phyloP scores from a whole-genome alignment of 37 sponge, comb jelly and placozoan species.

The Cladorhizidae sp. region DNA sequence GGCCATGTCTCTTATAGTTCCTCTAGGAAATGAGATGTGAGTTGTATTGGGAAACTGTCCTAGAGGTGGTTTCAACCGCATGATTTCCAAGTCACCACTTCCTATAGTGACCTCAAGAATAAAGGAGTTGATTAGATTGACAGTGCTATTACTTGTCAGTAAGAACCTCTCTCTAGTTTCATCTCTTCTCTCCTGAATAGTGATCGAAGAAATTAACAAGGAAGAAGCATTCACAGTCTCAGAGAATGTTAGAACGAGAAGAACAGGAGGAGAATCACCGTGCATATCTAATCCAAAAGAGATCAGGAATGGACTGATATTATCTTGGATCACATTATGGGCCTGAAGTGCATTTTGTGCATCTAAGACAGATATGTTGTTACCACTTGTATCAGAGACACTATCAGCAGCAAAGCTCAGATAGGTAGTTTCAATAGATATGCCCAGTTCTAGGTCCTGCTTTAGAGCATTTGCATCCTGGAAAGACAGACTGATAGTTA shows the following conservation, averaged over 20 bases:
- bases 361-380: slow-evolving; percentile 54
- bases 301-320: slow-evolving; percentile 56
- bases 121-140: slow-evolving; percentile 37
- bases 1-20: slow-evolving; percentile 70
- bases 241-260: slow-evolving; percentile 65
- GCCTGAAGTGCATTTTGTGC: slow-evolving; percentile 55
- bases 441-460: slow-evolving; percentile 59
- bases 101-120: slow-evolving; percentile 61
- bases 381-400: slow-evolving; percentile 64
- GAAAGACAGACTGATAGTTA: slow-evolving; percentile 36
- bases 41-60: slow-evolving; percentile 64
- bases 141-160: slow-evolving; percentile 43
- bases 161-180: slow-evolving; percentile 9
- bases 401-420: slow-evolving; percentile 57
- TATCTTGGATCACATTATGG: slow-evolving; percentile 55
- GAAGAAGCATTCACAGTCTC: slow-evolving; percentile 84
- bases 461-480: slow-evolving; percentile 66
- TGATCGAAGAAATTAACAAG: slow-evolving; percentile 29
- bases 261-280: slow-evolving; percentile 49
- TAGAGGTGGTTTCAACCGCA: slow-evolving; percentile 57
- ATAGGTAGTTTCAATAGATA: slow-evolving; percentile 62
- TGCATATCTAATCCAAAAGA: slow-evolving; percentile 75
- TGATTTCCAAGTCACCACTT: slow-evolving; percentile 48
- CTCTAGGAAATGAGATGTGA: slow-evolving; percentile 53
- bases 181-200: slow-evolving; percentile 28